Evolutionary conservation across 2,888 invertebrate genomes (phyloP).

Genomic region (Mimas tiliae): DNA sequence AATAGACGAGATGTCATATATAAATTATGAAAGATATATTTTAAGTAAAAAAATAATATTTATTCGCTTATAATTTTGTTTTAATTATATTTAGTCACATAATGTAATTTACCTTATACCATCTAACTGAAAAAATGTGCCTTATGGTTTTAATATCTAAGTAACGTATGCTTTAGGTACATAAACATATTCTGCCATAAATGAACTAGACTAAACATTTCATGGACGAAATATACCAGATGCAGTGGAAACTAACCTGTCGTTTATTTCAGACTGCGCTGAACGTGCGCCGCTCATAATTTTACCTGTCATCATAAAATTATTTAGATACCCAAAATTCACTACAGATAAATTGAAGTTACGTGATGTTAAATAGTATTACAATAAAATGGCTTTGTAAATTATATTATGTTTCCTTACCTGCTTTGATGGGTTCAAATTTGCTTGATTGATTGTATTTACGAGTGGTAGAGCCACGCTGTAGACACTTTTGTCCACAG

Average conservation of each 20-base stretch:
- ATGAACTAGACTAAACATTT: slow-evolving; percentile 10
- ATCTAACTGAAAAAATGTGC: too few relatives aligned
- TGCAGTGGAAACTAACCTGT: neutral
- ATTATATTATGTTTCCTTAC: too few relatives aligned
- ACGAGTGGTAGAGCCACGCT: too few relatives aligned
- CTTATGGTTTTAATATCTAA: neutral
- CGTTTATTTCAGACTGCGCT: slow-evolving; percentile 35
- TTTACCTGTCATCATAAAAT: slow-evolving; percentile 68
- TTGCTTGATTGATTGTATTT: too few relatives aligned
- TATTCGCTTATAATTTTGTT: too few relatives aligned
- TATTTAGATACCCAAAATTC: slow-evolving; percentile 61
- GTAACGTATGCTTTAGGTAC: neutral
- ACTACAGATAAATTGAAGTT: neutral
- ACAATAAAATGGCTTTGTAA: neutral
- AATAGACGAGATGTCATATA: too few relatives aligned
- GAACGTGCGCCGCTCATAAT: slow-evolving; percentile 59
- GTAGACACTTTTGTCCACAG: too few relatives aligned
- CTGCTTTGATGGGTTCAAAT: too few relatives aligned
- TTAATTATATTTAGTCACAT: too few relatives aligned
- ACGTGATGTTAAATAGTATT: neutral
- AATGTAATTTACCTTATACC: too few relatives aligned
- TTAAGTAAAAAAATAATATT: too few relatives aligned
- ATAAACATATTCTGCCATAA: neutral
- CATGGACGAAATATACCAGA: neutral
- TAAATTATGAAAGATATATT: too few relatives aligned